These are phyloP conservation scores for Homarus gammarus DNA, from an alignment of 2,888 invertebrate species.

Conservation along the genomic window DNA sequence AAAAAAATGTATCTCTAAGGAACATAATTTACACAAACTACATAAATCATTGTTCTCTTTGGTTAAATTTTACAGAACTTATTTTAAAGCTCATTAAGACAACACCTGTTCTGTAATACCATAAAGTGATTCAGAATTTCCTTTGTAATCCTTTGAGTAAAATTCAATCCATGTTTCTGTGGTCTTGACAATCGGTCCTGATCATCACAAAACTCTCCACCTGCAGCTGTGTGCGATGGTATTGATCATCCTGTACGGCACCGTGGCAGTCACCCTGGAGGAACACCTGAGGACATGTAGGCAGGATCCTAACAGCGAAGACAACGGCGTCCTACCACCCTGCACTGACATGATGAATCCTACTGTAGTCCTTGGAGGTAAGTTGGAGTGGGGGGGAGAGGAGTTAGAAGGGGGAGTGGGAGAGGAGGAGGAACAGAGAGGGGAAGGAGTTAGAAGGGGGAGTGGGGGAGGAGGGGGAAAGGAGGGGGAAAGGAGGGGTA, in stretches of 20 bases:
- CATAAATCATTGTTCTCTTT: too few relatives aligned
- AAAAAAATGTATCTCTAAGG: too few relatives aligned
- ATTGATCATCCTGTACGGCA: slow-evolving; percentile 58
- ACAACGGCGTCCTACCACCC: slow-evolving; percentile 54
- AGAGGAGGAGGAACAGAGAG: background rate
- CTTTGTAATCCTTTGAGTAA: too few relatives aligned
- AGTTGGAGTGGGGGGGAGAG: background rate
- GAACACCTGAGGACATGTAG: slow-evolving; percentile 65
- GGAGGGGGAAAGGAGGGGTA: background rate
- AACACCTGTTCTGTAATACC: too few relatives aligned
- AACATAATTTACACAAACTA: too few relatives aligned
- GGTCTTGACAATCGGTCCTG: background rate
- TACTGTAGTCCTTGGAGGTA: slow-evolving; percentile 56
- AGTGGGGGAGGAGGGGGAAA: background rate
- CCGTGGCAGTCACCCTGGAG: slow-evolving; percentile 60
- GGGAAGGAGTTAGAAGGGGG: too few relatives aligned
- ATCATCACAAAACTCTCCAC: background rate
- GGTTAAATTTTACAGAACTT: too few relatives aligned
- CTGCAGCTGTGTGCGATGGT: slow-evolving; percentile 48
- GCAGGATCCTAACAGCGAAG: slow-evolving; percentile 38
- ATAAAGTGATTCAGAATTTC: too few relatives aligned
- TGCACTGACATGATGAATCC: slow-evolving; percentile 57
- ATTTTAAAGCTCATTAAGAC: too few relatives aligned
- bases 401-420: background rate
- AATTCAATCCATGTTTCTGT: background rate